A percentile compares a stretch with the other conserved stretches of the same genome.
Conservation (phyloP, 2,113 vertebrate species). For the Steatornis caripensis region DNA sequence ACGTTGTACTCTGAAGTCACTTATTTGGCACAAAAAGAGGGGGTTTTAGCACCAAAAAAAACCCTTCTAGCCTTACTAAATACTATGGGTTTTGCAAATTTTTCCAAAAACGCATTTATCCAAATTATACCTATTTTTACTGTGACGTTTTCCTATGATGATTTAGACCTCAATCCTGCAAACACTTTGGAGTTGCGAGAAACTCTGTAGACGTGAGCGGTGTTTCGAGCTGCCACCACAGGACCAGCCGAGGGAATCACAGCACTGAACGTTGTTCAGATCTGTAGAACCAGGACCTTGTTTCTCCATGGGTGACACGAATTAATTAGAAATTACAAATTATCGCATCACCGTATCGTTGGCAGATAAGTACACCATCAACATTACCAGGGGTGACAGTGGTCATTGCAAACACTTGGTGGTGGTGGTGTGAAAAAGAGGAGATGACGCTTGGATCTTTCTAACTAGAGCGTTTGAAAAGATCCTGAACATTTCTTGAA, state of each 20-base stretch:
- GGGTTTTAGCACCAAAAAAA: background rate
- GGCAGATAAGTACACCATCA: conserved; percentile 18
- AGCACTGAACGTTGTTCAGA: background rate
- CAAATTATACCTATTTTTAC: background rate
- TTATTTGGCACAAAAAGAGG: background rate
- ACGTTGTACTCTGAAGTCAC: background rate
- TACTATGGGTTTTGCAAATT: background rate
- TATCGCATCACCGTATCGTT: background rate
- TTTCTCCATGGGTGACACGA: background rate
- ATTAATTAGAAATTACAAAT: background rate
- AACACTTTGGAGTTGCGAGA: background rate
- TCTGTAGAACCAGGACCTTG: background rate
- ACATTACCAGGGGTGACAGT: background rate
- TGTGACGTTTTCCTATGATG: background rate
- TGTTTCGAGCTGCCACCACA: background rate
- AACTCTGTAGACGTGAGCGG: background rate
- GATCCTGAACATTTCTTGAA: background rate
- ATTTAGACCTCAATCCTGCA: background rate
- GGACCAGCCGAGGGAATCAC: background rate
- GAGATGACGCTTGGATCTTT: background rate
- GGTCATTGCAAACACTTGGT: background rate
- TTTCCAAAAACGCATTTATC: background rate
- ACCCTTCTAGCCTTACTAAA: background rate
- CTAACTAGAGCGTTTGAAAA: background rate
- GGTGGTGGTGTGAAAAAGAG: background rate